Evolutionary conservation across 2,888 invertebrate genomes (phyloP).

Genomic region (Lordiphosa fenestrarum): DNA sequence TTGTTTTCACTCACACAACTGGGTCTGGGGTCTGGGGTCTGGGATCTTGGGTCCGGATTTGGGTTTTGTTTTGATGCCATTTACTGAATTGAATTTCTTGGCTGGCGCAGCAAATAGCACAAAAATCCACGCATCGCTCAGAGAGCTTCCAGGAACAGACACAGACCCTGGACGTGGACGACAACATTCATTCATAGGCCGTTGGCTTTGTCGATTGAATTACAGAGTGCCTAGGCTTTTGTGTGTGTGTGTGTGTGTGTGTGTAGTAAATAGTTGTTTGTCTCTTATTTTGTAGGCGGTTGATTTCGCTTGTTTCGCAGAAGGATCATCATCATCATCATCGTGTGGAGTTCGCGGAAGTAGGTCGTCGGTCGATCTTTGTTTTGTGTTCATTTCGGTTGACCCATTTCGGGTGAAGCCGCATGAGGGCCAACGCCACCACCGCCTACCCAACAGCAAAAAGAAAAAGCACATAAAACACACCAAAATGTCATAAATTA

Average conservation of each 20-base stretch:
- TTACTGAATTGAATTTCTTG: constrained; percentile 50
- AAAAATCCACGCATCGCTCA: constrained; percentile 46
- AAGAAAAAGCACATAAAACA: neutral
- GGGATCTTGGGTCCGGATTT: constrained; percentile 16
- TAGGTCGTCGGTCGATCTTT: constrained; percentile 24
- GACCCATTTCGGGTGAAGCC: constrained; percentile 52
- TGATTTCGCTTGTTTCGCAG: constrained; percentile 30
- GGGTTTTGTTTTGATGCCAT: constrained; percentile 31
- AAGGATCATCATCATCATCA: constrained; percentile 29
- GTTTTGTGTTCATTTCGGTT: constrained; percentile 26
- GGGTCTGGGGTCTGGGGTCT: constrained; percentile 10
- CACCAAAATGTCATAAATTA: constrained; percentile 43
- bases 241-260: constrained; percentile 6
- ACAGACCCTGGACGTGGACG: neutral
- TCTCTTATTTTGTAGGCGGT: constrained; percentile 25
- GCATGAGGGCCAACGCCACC: constrained; percentile 33
- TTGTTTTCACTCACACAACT: constrained; percentile 26
- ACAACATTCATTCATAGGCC: constrained; percentile 54
- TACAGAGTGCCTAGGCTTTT: constrained; percentile 38
- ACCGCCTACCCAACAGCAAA: constrained; percentile 24
- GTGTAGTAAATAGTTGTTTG: constrained; percentile 4
- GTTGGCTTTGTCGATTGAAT: constrained; percentile 50
- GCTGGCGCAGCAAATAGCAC: constrained; percentile 49
- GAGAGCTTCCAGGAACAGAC: constrained; percentile 42
- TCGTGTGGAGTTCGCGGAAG: constrained; percentile 46